Evolutionary conservation across 2,888 invertebrate genomes (phyloP).

Genomic region (Notocelia uddmanniana): DNA sequence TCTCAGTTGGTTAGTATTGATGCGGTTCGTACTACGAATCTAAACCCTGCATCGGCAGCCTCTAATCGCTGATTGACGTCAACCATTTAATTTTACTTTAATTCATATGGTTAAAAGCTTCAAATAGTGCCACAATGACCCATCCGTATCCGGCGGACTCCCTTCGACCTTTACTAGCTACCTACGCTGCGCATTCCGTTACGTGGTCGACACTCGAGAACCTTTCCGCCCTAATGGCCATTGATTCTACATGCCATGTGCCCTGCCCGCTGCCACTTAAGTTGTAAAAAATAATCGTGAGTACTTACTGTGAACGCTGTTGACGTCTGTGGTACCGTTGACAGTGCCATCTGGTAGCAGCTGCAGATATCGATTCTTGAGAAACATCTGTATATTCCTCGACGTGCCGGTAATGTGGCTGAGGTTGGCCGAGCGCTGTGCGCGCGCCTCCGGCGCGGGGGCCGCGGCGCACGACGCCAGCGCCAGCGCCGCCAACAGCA

Average conservation of each 20-base stretch:
- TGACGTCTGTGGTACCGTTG: slow-evolving; percentile 92
- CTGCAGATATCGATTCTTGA: slow-evolving; percentile 93
- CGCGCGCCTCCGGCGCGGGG: slow-evolving; percentile 85
- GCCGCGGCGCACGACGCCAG: slow-evolving; percentile 82
- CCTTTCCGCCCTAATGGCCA: no score
- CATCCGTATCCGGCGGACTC: no score
- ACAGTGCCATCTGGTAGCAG: slow-evolving; percentile 94
- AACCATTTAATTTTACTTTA: no score
- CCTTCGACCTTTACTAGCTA: no score
- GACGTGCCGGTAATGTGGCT: slow-evolving; percentile 92
- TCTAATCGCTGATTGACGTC: not conserved
- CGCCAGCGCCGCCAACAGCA: slow-evolving; percentile 84
- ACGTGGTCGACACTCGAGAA: no score
- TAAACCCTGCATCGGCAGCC: not conserved
- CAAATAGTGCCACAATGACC: no score
- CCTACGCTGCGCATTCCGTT: no score
- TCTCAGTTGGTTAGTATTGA: no score
- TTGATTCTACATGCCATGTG: no score
- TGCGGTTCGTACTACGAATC: not conserved
- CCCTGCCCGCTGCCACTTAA: no score
- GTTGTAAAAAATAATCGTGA: no score
- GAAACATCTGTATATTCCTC: slow-evolving; percentile 93
- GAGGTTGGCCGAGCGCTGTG: slow-evolving; percentile 92
- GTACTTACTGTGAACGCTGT: slow-evolving; percentile 94
- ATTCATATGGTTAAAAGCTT: no score